Percentiles rank a stretch among this genome's conserved stretches.
phyloP scores from a whole-genome alignment of 1,140 invertebrate species.

The Hyles euphorbiae region DNA sequence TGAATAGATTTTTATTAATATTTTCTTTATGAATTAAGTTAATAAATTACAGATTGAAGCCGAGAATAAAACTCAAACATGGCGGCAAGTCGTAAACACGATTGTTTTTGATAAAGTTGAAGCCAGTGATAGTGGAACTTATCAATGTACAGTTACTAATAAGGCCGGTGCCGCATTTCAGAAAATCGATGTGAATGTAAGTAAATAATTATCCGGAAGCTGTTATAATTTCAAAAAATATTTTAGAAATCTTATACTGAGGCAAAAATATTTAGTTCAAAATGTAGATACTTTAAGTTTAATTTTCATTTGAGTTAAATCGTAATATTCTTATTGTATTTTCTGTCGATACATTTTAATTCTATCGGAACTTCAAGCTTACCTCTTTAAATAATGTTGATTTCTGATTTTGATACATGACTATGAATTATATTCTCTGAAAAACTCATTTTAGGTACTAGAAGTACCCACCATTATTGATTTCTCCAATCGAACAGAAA shows the following conservation, averaged over 20 bases:
- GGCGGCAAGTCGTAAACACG: conserved; percentile 32
- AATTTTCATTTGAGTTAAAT: too few relatives aligned
- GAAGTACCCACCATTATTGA: conserved; percentile 41
- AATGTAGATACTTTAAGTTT: too few relatives aligned
- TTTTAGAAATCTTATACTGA: too few relatives aligned
- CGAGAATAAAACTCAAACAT: conserved; percentile 28
- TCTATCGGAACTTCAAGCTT: too few relatives aligned
- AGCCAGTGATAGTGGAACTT: conserved; percentile 39
- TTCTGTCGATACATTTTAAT: too few relatives aligned
- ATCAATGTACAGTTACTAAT: conserved; percentile 49
- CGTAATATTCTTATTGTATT: too few relatives aligned
- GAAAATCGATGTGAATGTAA: conserved; percentile 36
- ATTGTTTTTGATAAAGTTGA: conserved; percentile 40
- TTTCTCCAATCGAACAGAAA: conserved; percentile 37
- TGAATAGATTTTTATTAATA: background rate
- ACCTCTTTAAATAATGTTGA: too few relatives aligned
- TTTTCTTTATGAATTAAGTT: too few relatives aligned
- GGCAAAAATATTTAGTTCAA: too few relatives aligned
- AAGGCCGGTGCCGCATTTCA: conserved; percentile 30
- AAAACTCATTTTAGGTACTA: conserved; percentile 36
- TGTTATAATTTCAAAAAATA: too few relatives aligned
- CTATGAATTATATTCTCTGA: too few relatives aligned
- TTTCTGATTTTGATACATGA: too few relatives aligned
- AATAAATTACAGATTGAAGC: background rate
- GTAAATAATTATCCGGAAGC: background rate